Percentiles rank a stretch among this genome's conserved stretches.
Evolutionary conservation across 2,113 vertebrate genomes (phyloP).

Genomic region (Hemicordylus capensis): DNA sequence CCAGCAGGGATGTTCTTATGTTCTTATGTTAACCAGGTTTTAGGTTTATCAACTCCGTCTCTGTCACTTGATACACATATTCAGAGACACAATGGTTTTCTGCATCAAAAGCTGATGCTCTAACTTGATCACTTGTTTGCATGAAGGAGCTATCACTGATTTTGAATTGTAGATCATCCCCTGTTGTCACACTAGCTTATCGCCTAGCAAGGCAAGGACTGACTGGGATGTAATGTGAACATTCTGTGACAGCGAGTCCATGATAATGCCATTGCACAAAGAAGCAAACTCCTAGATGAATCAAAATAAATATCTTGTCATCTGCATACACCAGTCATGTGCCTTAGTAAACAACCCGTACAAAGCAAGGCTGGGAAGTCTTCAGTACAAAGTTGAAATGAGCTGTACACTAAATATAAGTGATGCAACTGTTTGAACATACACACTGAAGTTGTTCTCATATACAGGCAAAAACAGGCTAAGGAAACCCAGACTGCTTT

Average conservation of each 20-base stretch:
- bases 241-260: neutral
- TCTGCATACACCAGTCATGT: neutral
- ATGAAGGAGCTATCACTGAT: neutral
- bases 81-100: neutral
- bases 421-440: neutral
- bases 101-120: neutral
- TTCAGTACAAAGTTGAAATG: neutral
- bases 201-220: neutral
- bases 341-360: neutral
- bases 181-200: neutral
- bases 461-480: too few relatives aligned
- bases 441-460: too few relatives aligned
- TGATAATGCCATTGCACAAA: neutral
- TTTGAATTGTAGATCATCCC: constrained; percentile 4
- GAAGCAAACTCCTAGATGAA: neutral
- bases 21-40: too few relatives aligned
- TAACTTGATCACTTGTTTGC: constrained; percentile 4
- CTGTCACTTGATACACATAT: neutral
- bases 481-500: too few relatives aligned
- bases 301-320: neutral
- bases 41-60: neutral
- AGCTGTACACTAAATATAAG: neutral
- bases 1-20: too few relatives aligned
- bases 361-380: neutral
- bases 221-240: neutral